Base-by-base conservation (phyloP, 2,888 invertebrate genomes). In the Lasioglossum figueresi region DNA sequence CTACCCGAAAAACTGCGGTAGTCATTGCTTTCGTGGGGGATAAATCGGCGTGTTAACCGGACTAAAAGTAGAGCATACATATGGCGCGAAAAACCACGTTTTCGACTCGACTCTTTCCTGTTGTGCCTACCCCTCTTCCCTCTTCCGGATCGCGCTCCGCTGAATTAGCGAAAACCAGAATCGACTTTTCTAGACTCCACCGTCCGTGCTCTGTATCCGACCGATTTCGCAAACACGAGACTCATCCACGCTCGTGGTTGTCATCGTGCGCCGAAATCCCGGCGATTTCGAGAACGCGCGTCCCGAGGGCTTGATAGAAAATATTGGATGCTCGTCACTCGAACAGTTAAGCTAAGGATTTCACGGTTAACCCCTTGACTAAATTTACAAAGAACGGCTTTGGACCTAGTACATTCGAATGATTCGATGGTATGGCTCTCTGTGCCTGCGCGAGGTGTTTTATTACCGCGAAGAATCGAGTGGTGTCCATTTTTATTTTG, bases 1-100 rank as follows among this genome's bases (percentile, higher is more conserved):
- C 71, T n/a, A 76, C 63, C 78, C 48, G 48, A 83, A 86, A 90
- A 91, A 89, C 83, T 82, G 85, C 77, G 86, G 85, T 85, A 76
- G 86, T 89, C 89, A 84, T 89, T 92, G 89, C 86, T 88, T 89
- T 88, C 79, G 78, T 52, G 23, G 45, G 37, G 79, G 79, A 90
- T 90, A 91, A 90, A 89, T 88, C 89, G 86, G 82, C 75, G 83
- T 87, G 88, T 90, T 89, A 88, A 91, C 87, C 80, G 79, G 66
- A 48, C 78, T 84, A 56, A 84, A 84, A 86, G 78, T 81, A 56
- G 79, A 80, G 19, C 75, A 75, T 83, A 78, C 84, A 78, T 78
- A 72, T 72, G 75, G 75, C 76, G 84, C 81, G 81, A 78, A 79
- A 86, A 84, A 63, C 48, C 80, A 48, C 75, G 77, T 76, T 78